A percentile compares a stretch with the other conserved stretches of the same genome.
Conservation (phyloP, 2,888 invertebrate species). For the Diachrysia chrysitis region DNA sequence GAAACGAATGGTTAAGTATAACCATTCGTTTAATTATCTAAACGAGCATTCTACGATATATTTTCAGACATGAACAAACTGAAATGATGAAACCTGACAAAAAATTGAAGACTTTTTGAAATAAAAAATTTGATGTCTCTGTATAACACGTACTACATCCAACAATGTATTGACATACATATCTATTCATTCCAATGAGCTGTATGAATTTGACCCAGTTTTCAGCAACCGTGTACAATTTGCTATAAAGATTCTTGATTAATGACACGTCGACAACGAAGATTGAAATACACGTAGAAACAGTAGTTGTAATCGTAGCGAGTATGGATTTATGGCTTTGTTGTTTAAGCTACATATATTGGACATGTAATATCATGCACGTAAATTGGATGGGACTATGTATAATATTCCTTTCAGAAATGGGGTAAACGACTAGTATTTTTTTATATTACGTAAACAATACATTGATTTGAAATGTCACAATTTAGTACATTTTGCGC, state of each 20-base stretch:
- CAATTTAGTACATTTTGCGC: no score
- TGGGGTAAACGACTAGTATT: no score
- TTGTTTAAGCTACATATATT: conserved; percentile 28
- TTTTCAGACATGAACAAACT: no score
- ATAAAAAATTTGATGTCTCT: background rate
- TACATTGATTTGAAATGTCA: no score
- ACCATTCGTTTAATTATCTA: no score
- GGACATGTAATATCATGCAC: conserved; percentile 17
- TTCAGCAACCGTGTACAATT: conserved; percentile 19
- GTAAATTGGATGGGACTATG: conserved; percentile 25
- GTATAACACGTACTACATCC: background rate
- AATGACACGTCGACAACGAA: background rate
- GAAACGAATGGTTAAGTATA: no score
- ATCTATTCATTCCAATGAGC: conserved; percentile 45
- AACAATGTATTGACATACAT: conserved; percentile 20
- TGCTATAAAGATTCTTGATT: conserved; percentile 28
- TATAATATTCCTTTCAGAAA: no score
- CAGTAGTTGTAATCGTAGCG: conserved; percentile 20
- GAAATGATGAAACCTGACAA: no score
- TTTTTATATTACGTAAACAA: no score
- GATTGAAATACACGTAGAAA: conserved; percentile 17
- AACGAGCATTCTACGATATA: no score
- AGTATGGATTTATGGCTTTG: conserved; percentile 41
- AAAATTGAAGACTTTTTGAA: background rate
- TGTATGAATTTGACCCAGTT: conserved; percentile 64